These are phyloP conservation scores for Desmophyllum pertusum DNA, from an alignment of 92 coral and sea anemone genomes.

Conservation along the genomic window DNA sequence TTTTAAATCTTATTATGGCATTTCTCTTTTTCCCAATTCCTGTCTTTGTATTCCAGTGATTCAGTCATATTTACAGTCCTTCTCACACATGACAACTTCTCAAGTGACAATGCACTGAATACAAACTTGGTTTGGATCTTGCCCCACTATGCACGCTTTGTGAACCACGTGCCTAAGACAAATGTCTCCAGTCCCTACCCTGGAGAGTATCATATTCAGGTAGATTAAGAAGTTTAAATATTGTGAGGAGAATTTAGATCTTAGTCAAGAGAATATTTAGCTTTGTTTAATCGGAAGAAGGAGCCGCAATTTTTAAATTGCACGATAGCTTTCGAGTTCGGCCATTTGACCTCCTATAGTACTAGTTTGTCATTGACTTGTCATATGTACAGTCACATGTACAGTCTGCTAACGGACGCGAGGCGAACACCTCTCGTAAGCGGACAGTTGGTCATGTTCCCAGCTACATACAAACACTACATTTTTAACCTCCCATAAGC, in stretches of 20 bases:
- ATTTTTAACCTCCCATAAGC: no score
- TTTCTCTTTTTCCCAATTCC: not conserved
- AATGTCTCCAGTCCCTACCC: slow-evolving; percentile 25
- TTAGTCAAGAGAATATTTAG: not conserved
- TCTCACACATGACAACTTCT: slow-evolving; percentile 22
- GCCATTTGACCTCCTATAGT: no score
- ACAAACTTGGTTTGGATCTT: slow-evolving; percentile 27
- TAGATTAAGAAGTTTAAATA: not conserved
- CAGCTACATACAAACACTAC: no score
- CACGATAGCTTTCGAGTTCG: no score
- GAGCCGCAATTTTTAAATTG: no score
- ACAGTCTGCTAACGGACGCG: no score
- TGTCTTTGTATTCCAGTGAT: no score
- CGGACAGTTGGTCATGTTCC: no score
- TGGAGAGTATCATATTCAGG: slow-evolving; percentile 28
- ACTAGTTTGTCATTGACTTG: no score
- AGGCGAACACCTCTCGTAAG: no score
- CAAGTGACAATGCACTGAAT: slow-evolving; percentile 20
- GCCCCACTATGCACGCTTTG: slow-evolving; percentile 20
- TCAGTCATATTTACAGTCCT: slow-evolving; percentile 27
- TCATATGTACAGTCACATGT: no score
- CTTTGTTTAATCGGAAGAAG: not conserved
- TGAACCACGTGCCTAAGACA: slow-evolving; percentile 20
- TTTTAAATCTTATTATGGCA: not conserved
- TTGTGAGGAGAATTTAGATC: no score